Percentiles rank a stretch among this genome's conserved stretches.
Conservation (phyloP, 1,140 invertebrate species). For the Heliconius eleuchia region DNA sequence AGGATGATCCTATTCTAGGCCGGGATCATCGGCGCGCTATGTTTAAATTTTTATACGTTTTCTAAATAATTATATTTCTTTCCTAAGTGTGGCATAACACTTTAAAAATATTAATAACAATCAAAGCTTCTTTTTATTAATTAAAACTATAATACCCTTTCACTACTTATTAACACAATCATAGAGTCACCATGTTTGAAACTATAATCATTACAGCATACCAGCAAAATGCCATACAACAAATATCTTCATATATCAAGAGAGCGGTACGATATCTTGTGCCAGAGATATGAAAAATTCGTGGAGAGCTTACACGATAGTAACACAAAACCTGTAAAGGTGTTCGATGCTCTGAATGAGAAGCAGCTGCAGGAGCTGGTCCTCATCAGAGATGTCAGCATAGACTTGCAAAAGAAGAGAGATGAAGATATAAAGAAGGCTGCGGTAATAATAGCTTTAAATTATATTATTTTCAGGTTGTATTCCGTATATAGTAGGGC, state of each 20-base stretch:
- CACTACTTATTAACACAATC: too few species aligned
- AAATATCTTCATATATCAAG: slow-evolving; percentile 27
- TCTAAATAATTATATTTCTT: too few species aligned
- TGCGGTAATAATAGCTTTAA: slow-evolving; percentile 39
- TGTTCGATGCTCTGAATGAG: slow-evolving; percentile 46
- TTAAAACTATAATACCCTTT: too few species aligned
- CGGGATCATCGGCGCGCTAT: too few species aligned
- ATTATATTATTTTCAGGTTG: not conserved
- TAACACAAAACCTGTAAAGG: slow-evolving; percentile 34
- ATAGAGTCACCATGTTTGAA: not conserved
- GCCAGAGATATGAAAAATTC: slow-evolving; percentile 38
- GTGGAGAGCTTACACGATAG: slow-evolving; percentile 25
- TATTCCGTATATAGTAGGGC: not conserved
- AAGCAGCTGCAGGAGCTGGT: slow-evolving; percentile 47
- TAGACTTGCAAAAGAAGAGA: slow-evolving; percentile 56
- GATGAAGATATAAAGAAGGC: slow-evolving; percentile 55
- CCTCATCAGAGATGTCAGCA: slow-evolving; percentile 58
- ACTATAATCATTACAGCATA: not conserved
- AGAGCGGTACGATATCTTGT: slow-evolving; percentile 39
- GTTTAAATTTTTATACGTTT: too few species aligned
- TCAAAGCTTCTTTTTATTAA: too few species aligned
- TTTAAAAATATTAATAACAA: too few species aligned
- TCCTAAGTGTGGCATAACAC: too few species aligned
- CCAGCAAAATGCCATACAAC: slow-evolving; percentile 39
- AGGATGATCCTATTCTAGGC: too few species aligned